These are phyloP conservation scores for Crotalus horridus DNA, from an alignment of 2,113 vertebrate species.

Conservation along the genomic window DNA sequence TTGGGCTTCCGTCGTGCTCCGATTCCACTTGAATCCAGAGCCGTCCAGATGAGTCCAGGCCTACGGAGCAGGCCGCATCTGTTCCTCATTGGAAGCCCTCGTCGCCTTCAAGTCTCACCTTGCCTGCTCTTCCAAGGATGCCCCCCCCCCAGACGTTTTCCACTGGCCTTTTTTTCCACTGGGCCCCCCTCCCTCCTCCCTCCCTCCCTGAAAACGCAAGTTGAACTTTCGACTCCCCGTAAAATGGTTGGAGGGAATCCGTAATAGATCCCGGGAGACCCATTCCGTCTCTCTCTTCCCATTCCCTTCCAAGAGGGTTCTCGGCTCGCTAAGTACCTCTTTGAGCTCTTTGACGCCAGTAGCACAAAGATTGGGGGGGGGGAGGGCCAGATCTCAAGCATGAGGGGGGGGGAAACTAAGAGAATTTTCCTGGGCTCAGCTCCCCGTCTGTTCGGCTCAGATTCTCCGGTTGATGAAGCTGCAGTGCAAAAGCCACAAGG, in stretches of 20 bases:
- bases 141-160: conserved; percentile 66
- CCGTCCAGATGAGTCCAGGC: conserved; percentile 59
- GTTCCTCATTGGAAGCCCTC: conserved; percentile 63
- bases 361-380: conserved; percentile 28
- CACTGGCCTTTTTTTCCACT: conserved; percentile 49
- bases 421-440: not conserved
- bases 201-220: conserved; percentile 43
- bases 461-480: not conserved
- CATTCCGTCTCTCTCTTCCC: conserved; percentile 48
- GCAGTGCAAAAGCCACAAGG: not conserved
- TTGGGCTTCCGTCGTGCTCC: conserved; percentile 63
- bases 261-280: conserved; percentile 45
- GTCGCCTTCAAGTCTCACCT: conserved; percentile 51
- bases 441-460: not conserved
- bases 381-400: conserved; percentile 22
- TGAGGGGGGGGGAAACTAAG: conserved; percentile 30
- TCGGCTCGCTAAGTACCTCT: conserved; percentile 44
- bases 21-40: conserved; percentile 65
- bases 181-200: not conserved
- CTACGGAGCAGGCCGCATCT: conserved; percentile 59
- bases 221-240: conserved; percentile 69
- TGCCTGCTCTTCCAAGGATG: conserved; percentile 67
- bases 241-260: conserved; percentile 63
- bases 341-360: conserved; percentile 47
- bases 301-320: conserved; percentile 61